phyloP scores from a whole-genome alignment of 2,797 vertebrate species.

The Carduelis carduelis region DNA sequence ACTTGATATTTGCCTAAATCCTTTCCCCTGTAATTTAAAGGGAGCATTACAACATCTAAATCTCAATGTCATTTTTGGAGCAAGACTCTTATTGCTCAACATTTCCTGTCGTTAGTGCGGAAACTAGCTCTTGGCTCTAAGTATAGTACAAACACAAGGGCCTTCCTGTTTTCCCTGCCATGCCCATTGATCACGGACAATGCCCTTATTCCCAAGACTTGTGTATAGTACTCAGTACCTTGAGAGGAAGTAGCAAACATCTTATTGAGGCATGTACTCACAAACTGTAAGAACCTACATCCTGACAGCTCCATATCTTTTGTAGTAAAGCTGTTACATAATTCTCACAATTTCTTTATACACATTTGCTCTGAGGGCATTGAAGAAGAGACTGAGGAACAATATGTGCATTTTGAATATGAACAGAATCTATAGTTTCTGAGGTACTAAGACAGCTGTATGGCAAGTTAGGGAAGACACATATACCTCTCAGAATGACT shows the following conservation, averaged over 20 bases:
- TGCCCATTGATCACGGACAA: background rate
- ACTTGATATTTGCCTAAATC: background rate
- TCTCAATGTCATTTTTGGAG: slow-evolving; percentile 33
- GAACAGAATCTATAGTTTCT: background rate
- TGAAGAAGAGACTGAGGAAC: background rate
- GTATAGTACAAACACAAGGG: slow-evolving; percentile 26
- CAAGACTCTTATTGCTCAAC: slow-evolving; percentile 7
- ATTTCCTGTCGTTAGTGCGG: slow-evolving; percentile 20
- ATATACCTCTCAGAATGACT: background rate
- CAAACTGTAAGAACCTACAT: background rate
- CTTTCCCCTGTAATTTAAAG: background rate
- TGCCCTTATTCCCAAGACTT: slow-evolving; percentile 22
- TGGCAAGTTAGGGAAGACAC: background rate
- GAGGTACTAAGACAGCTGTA: background rate
- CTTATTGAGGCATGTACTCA: background rate
- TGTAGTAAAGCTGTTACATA: background rate
- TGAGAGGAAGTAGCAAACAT: background rate
- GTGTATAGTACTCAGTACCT: background rate
- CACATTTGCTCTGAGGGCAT: background rate
- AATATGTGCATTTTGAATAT: background rate
- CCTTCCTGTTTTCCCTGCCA: slow-evolving; percentile 50
- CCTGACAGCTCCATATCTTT: background rate
- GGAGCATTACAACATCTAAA: background rate
- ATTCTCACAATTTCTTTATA: background rate
- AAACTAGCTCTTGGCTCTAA: slow-evolving; percentile 47